Evolutionary conservation across 2,888 invertebrate species (phyloP), one percentile per base, ranked within the genome.

Genomic region (Microchrysa polita): DNA sequence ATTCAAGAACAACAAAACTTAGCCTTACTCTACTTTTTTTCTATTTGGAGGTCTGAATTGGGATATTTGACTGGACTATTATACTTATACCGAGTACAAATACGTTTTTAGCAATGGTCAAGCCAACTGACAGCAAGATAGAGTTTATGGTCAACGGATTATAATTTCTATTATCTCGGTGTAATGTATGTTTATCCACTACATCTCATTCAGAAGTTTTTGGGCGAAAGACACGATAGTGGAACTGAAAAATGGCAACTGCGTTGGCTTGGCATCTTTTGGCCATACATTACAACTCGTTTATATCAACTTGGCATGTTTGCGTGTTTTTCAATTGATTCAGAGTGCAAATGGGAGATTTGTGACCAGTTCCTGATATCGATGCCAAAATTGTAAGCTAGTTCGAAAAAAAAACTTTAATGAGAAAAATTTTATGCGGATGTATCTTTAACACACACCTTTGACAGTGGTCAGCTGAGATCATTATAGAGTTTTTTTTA

Each of bases 131-230:
- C 1, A 2, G 10, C 55, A 20, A 16, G 22, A 20, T 55, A 55
- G 27, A 34, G 52, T 55, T 55, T 55, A 55, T 55, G 55, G 55
- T 55, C 55, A 55, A 55, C 55, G 22, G 20, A 55, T 55, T 55
- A 55, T 55, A 16, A 55, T 55, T 20, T n/a, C 10, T 7, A 55
- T 20, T 55, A 20, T 55, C 22, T 55, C 27, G 2, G 27, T 34
- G 55, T 55, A 18, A 20, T 55, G 5, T 55, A 20, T 16, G 16
- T 52, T 55, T 16, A 55, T 55, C 22, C 55, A 20, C n/a, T n/a
- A n/a, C 22, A 10, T 55, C 18, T 55, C 18, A 16, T 55, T 55
- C 55, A 18, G 10, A n/a, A n/a, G n/a, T n/a, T 52, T 16, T 52
- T 16, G 14, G 52, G 52, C 44, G 9, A n/a, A 34, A 34, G 27